Conservation (phyloP, 1,140 invertebrate genomes). For the Myzus persicae region DNA sequence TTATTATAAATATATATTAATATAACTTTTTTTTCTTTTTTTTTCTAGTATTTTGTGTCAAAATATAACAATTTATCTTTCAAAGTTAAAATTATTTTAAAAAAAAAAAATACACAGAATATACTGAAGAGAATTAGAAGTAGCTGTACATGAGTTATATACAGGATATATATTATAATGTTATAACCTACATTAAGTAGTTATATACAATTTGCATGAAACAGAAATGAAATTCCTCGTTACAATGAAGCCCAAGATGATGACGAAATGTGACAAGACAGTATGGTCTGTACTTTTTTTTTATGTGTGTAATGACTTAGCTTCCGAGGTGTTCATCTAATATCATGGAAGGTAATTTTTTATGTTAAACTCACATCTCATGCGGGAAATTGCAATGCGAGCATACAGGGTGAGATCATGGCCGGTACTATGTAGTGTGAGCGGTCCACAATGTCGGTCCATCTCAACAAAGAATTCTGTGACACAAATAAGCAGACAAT, state of each 20-base stretch:
- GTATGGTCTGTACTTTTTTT: background rate
- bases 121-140: conserved; percentile 27
- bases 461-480: conserved; percentile 82
- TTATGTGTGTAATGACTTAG: background rate
- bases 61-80: conserved; percentile 42
- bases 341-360: conserved; percentile 57
- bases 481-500: conserved; percentile 62
- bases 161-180: background rate
- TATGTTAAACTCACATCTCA: conserved; percentile 51
- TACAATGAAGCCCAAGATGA: conserved; percentile 42
- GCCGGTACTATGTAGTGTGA: conserved; percentile 79
- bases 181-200: conserved; percentile 21
- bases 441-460: conserved; percentile 76
- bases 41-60: background rate
- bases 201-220: background rate
- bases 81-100: conserved; percentile 9
- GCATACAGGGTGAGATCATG: conserved; percentile 80
- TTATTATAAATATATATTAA: conserved; percentile 30
- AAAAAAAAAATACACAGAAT: conserved; percentile 48
- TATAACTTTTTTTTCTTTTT: background rate
- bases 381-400: conserved; percentile 70
- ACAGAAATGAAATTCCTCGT: background rate
- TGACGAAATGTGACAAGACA: background rate
- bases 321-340: conserved; percentile 40
- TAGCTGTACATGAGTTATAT: conserved; percentile 51